Conservation (phyloP, 2,888 invertebrate genomes). For the Nephrotoma guestfalica region DNA sequence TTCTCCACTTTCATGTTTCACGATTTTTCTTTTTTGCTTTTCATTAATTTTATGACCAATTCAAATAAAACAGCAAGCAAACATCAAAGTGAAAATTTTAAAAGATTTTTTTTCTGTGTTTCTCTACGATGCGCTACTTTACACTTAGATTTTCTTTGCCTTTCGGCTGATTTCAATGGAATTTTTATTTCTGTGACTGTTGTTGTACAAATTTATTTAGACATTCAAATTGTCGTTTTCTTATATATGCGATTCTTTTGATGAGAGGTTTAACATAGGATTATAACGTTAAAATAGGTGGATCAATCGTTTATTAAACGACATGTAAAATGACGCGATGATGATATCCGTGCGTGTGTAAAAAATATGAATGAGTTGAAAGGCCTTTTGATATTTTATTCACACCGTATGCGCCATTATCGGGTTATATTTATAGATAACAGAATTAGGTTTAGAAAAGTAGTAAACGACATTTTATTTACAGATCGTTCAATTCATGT, state of each 20-base stretch:
- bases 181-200: neutral
- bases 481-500: no score
- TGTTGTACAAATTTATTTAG: neutral
- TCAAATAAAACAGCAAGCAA: neutral
- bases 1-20: neutral
- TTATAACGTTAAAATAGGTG: neutral
- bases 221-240: neutral
- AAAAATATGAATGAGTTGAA: neutral
- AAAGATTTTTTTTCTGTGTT: neutral
- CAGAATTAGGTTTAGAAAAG: neutral
- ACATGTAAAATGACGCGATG: neutral
- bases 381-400: neutral
- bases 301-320: neutral
- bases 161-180: neutral
- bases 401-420: neutral
- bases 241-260: neutral
- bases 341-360: neutral
- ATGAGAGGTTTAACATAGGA: neutral
- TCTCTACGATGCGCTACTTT: neutral
- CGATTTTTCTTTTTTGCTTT: neutral
- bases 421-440: neutral
- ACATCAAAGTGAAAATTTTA: neutral
- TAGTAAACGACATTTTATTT: no score
- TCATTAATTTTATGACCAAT: neutral
- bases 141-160: neutral